phyloP scores from a whole-genome alignment of 2,888 invertebrate species.

The Acleris laterana region DNA sequence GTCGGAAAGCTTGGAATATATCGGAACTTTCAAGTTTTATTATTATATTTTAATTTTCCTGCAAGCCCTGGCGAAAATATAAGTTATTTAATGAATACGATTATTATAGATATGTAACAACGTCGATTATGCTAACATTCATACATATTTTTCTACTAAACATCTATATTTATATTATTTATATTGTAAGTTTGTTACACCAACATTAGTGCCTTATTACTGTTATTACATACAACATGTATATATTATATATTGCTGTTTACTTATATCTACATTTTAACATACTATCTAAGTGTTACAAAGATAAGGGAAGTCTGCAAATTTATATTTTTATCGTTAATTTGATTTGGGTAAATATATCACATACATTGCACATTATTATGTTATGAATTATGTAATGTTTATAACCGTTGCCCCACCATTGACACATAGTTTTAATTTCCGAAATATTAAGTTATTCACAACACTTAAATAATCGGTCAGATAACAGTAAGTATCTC shows the following conservation, averaged over 20 bases:
- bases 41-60: too few species aligned
- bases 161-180: not conserved
- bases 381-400: too few species aligned
- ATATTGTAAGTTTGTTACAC: slow-evolving; percentile 2
- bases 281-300: slow-evolving; percentile 26
- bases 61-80: not conserved
- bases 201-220: slow-evolving; percentile 30
- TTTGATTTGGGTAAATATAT: too few species aligned
- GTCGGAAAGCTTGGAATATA: too few species aligned
- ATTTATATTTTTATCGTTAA: not conserved
- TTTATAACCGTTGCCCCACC: too few species aligned
- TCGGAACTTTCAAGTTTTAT: too few species aligned
- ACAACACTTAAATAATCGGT: too few species aligned
- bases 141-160: slow-evolving; percentile 15
- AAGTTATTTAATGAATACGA: not conserved
- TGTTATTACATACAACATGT: slow-evolving; percentile 26
- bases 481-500: too few species aligned
- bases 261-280: slow-evolving; percentile 15
- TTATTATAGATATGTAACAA: not conserved
- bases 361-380: too few species aligned
- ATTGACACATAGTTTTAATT: too few species aligned
- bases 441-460: too few species aligned
- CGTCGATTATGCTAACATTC: slow-evolving; percentile 17
- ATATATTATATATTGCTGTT: slow-evolving; percentile 20
- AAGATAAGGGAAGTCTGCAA: slow-evolving; percentile 4